Conservation (phyloP, 2,797 vertebrate genomes). For the Parambassis ranga region DNA sequence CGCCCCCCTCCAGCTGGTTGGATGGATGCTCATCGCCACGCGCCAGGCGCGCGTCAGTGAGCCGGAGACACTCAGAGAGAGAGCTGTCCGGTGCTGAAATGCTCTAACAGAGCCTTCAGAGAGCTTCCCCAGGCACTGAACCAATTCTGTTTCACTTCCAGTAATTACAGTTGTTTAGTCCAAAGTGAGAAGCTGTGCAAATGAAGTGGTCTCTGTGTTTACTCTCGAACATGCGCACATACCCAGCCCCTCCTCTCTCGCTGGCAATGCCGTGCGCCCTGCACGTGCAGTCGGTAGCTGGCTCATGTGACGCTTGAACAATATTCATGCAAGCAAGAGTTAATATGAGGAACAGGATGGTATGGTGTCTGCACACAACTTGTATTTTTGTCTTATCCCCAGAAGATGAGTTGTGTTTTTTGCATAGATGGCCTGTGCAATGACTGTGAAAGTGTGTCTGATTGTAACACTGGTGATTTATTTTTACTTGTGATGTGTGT, state of each 20-base stretch:
- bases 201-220: slow-evolving; percentile 26
- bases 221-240: slow-evolving; percentile 71
- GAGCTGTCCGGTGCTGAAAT: slow-evolving; percentile 82
- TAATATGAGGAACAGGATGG: slow-evolving; percentile 24
- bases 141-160: background rate
- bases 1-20: slow-evolving; percentile 18
- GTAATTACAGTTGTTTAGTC: background rate
- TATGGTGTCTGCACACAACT: slow-evolving; percentile 1
- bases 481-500: background rate
- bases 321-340: slow-evolving; percentile 56
- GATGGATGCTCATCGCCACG: slow-evolving; percentile 23
- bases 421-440: background rate
- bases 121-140: background rate
- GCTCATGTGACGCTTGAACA: slow-evolving; percentile 68
- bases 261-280: slow-evolving; percentile 40
- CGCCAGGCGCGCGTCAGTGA: background rate
- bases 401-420: background rate
- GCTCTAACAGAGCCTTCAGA: background rate
- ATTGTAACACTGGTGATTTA: background rate
- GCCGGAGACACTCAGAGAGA: background rate
- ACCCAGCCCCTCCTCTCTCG: slow-evolving; percentile 45
- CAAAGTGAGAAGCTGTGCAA: slow-evolving; percentile 8
- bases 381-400: background rate
- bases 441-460: background rate
- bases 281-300: slow-evolving; percentile 63